Percentiles rank a stretch among this genome's conserved stretches.
Evolutionary conservation across 2,113 vertebrate species (phyloP).

Genomic region (Eudyptes chrysolophus): DNA sequence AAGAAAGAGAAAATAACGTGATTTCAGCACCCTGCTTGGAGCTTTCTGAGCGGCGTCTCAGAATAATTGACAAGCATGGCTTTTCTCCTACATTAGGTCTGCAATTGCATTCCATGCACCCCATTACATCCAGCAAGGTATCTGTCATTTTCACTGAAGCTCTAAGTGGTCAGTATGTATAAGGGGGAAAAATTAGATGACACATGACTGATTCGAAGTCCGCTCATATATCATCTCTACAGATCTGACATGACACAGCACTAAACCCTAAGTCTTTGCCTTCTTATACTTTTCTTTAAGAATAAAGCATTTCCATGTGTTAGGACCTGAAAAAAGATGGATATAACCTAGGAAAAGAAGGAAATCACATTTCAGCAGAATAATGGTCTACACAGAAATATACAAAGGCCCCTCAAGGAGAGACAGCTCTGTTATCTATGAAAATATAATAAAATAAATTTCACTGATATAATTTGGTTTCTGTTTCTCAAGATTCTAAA

Average conservation of each 20-base stretch:
- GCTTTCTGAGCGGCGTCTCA: slow-evolving; percentile 48
- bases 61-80: slow-evolving; percentile 56
- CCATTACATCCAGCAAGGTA: slow-evolving; percentile 44
- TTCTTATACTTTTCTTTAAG: background rate
- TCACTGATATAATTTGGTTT: background rate
- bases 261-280: background rate
- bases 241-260: background rate
- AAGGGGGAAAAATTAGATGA: background rate
- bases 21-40: background rate
- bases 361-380: background rate
- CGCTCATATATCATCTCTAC: background rate
- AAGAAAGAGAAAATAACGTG: slow-evolving; percentile 47
- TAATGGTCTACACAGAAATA: background rate
- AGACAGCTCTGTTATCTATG: background rate
- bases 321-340: background rate
- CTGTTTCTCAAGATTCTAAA: background rate
- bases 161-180: background rate
- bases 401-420: background rate
- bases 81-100: slow-evolving; percentile 69
- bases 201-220: background rate
- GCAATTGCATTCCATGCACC: slow-evolving; percentile 66
- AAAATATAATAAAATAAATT: background rate
- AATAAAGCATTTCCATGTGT: background rate
- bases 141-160: slow-evolving; percentile 53
- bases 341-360: background rate